phyloP scores from a whole-genome alignment of 1,140 invertebrate genomes.

The Zophobas morio region DNA sequence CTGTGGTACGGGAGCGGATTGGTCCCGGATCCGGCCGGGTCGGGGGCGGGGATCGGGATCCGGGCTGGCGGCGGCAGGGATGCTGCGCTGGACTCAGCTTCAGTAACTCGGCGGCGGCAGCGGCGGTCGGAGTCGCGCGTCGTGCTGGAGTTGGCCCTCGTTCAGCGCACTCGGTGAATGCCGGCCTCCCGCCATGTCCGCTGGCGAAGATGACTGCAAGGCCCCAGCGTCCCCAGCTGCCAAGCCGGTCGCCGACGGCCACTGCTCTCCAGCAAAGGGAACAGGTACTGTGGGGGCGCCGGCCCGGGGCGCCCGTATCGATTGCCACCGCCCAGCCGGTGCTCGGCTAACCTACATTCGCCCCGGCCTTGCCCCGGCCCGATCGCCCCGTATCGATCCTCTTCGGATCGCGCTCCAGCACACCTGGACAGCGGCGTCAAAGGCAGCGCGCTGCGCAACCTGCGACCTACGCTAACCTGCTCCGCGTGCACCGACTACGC shows the following conservation, averaged over 20 bases:
- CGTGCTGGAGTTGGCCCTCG: constrained; percentile 49
- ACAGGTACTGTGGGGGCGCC: constrained; percentile 53
- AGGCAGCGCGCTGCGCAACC: constrained; percentile 10
- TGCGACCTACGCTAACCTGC: constrained; percentile 44
- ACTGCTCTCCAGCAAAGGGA: constrained; percentile 62
- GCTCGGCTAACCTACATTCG: constrained; percentile 50
- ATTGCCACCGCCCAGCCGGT: constrained; percentile 47
- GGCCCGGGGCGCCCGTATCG: constrained; percentile 38
- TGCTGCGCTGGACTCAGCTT: constrained; percentile 54
- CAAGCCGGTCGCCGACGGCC: constrained; percentile 62
- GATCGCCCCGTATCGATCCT: constrained; percentile 43
- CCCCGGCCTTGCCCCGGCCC: constrained; percentile 44
- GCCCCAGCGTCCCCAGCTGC: constrained; percentile 58
- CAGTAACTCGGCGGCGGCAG: constrained; percentile 52
- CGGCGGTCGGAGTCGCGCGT: constrained; percentile 44
- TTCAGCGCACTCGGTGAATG: constrained; percentile 48
- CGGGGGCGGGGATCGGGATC: constrained; percentile 50
- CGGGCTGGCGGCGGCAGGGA: constrained; percentile 51
- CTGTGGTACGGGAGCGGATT: constrained; percentile 39
- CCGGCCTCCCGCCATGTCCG: constrained; percentile 49
- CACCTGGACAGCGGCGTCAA: constrained; percentile 41
- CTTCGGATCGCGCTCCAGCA: constrained; percentile 24
- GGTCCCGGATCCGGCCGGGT: constrained; percentile 33
- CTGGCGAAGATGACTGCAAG: constrained; percentile 63
- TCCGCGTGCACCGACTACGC: constrained; percentile 12